Conservation (phyloP, 2,888 invertebrate species). For the Venustoraphidia nigricollis region DNA sequence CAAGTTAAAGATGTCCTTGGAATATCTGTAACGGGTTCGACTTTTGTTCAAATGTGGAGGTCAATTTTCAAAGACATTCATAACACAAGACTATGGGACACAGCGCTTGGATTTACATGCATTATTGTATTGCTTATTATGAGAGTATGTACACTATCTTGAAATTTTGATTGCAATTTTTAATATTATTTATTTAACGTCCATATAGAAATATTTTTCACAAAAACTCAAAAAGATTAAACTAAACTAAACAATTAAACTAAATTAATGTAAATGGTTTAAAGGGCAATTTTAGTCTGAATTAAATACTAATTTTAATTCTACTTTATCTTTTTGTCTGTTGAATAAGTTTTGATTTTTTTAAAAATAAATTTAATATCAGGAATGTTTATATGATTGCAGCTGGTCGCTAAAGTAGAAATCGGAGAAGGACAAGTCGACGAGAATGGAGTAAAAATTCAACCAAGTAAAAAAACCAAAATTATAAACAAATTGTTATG, state of each 20-base stretch:
- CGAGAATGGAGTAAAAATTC: slow-evolving; percentile 14
- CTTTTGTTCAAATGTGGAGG: slow-evolving; percentile 64
- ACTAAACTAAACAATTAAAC: too few relatives aligned
- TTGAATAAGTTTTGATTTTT: slow-evolving; percentile 5
- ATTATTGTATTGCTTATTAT: slow-evolving; percentile 60
- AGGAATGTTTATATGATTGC: slow-evolving; percentile 16
- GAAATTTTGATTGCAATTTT: too few relatives aligned
- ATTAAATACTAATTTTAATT: neutral
- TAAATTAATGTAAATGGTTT: too few relatives aligned
- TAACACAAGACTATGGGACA: slow-evolving; percentile 52
- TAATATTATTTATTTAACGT: neutral
- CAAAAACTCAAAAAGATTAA: too few relatives aligned
- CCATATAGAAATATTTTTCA: neutral
- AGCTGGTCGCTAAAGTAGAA: slow-evolving; percentile 49
- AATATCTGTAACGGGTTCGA: slow-evolving; percentile 52
- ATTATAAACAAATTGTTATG: slow-evolving; percentile 51
- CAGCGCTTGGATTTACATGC: slow-evolving; percentile 57
- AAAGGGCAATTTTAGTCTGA: too few relatives aligned
- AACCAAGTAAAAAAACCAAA: slow-evolving; percentile 37
- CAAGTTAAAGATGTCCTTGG: slow-evolving; percentile 74
- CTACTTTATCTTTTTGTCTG: neutral
- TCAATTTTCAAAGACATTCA: slow-evolving; percentile 53
- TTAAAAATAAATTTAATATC: slow-evolving; percentile 1
- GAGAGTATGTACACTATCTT: slow-evolving; percentile 38
- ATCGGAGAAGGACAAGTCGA: slow-evolving; percentile 35